These are phyloP conservation scores for Mustelus asterias DNA, from an alignment of 2,113 vertebrate genomes.

Conservation along the genomic window DNA sequence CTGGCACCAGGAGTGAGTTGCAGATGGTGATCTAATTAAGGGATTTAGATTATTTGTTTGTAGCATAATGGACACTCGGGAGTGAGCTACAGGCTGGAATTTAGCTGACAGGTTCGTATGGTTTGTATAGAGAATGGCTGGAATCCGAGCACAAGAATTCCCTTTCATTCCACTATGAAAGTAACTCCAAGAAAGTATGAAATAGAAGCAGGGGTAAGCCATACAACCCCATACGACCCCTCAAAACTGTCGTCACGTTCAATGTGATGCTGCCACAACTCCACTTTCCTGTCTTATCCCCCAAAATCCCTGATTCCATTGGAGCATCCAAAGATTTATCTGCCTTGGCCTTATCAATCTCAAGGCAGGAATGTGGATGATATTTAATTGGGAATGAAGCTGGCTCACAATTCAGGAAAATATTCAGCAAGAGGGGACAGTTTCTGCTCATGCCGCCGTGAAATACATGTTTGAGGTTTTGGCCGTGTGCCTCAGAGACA, in stretches of 20 bases:
- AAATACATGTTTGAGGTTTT: not conserved
- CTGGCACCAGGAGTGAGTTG: not conserved
- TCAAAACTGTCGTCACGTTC: not conserved
- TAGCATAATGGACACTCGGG: not conserved
- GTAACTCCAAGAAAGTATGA: too few species aligned
- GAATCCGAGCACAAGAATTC: not conserved
- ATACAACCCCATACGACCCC: too few species aligned
- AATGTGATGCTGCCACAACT: not conserved
- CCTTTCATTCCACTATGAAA: too few species aligned
- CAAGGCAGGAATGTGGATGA: not conserved
- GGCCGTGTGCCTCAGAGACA: not conserved
- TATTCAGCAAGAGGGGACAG: not conserved
- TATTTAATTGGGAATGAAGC: not conserved
- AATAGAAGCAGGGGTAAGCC: too few species aligned
- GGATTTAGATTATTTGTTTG: not conserved
- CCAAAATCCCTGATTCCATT: not conserved
- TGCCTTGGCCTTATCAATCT: not conserved
- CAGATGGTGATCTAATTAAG: not conserved
- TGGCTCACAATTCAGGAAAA: not conserved
- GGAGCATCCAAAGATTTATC: not conserved
- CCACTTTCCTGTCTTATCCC: too few species aligned
- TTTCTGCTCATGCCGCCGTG: not conserved
- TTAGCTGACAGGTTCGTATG: not conserved
- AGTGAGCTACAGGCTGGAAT: not conserved
- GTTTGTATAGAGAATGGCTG: not conserved